Conservation (phyloP, 1,140 invertebrate species). For the Mycetomoellerius zeteki region DNA sequence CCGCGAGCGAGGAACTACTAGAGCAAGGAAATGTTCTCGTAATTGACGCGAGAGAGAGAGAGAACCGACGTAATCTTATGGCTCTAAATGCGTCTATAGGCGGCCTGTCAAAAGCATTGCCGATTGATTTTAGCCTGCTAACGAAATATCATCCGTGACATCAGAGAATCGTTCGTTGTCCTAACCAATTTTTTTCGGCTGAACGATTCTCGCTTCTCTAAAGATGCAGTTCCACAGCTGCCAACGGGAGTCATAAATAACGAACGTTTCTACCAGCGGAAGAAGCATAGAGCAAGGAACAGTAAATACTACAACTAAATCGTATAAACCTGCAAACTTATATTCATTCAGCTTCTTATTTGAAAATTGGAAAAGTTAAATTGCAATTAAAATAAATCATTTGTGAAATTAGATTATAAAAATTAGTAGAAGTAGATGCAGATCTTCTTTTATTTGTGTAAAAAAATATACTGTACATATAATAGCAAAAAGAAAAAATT, state of each 20-base stretch:
- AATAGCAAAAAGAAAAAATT: neutral
- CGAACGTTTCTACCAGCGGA: neutral
- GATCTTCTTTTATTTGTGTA: too few species aligned
- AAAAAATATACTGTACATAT: too few species aligned
- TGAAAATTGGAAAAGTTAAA: neutral
- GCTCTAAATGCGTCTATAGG: slow-evolving; percentile 26
- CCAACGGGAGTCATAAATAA: slow-evolving; percentile 11
- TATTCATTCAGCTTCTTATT: neutral
- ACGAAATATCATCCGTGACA: slow-evolving; percentile 39
- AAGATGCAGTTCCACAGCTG: slow-evolving; percentile 4
- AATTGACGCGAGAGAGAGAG: slow-evolving; percentile 19
- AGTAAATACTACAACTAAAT: neutral
- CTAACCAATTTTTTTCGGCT: slow-evolving; percentile 37
- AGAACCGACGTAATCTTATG: slow-evolving; percentile 15
- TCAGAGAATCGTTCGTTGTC: slow-evolving; percentile 40
- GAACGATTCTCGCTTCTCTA: neutral
- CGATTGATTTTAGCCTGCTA: slow-evolving; percentile 40
- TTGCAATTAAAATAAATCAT: neutral
- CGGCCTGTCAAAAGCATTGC: neutral
- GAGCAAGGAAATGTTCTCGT: neutral
- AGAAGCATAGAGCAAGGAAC: neutral
- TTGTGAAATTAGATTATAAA: neutral
- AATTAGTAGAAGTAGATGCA: neutral
- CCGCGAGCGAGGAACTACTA: neutral
- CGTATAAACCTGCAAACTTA: slow-evolving; percentile 8